phyloP scores from a whole-genome alignment of 2,888 invertebrate genomes.

The Fragum whitleyi region DNA sequence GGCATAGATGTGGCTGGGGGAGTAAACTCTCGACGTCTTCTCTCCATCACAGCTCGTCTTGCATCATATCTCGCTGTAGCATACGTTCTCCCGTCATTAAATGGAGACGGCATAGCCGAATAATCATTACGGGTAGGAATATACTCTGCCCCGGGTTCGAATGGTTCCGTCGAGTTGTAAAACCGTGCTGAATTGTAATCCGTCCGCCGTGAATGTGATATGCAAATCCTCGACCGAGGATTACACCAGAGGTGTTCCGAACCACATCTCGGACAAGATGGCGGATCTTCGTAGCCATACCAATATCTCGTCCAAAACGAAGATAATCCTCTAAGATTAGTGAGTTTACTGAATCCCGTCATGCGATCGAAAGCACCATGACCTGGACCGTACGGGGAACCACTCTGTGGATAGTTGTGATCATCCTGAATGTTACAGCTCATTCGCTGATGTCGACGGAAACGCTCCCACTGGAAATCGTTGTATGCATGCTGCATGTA shows the following conservation, averaged over 20 bases:
- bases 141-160: slow-evolving; percentile 41
- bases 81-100: slow-evolving; percentile 47
- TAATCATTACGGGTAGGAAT: slow-evolving; percentile 27
- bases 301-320: slow-evolving; percentile 45
- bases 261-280: slow-evolving; percentile 46
- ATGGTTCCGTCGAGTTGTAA: not conserved
- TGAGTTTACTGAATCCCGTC: slow-evolving; percentile 34
- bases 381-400: slow-evolving; percentile 19
- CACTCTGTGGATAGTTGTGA: slow-evolving; percentile 31
- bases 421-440: slow-evolving; percentile 32
- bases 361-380: slow-evolving; percentile 27
- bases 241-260: slow-evolving; percentile 49
- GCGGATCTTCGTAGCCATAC: slow-evolving; percentile 41
- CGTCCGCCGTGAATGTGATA: slow-evolving; percentile 41
- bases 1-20: not conserved
- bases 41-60: not conserved
- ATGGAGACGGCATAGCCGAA: slow-evolving; percentile 35
- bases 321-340: slow-evolving; percentile 31
- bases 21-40: not conserved
- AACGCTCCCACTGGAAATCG: slow-evolving; percentile 72
- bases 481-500: slow-evolving; percentile 70
- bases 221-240: slow-evolving; percentile 13
- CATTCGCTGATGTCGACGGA: slow-evolving; percentile 36
- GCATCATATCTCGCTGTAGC: slow-evolving; percentile 43
- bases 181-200: slow-evolving; percentile 39